These are phyloP conservation scores for Atherix ibis DNA, from an alignment of 2,888 invertebrate species.

Conservation along the genomic window DNA sequence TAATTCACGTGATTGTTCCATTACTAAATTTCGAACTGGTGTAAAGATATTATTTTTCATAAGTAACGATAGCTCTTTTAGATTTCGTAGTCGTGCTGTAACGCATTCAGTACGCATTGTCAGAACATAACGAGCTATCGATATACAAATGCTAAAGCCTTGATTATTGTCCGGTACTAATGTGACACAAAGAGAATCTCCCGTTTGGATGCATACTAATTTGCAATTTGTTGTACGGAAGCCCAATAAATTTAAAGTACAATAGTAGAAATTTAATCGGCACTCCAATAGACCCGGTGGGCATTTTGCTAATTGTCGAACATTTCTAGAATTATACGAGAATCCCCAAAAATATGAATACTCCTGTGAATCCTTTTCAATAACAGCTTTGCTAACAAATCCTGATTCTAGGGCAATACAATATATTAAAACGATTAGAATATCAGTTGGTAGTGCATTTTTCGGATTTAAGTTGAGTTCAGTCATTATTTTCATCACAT, in stretches of 20 bases:
- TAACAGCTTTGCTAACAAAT: conserved; percentile 12
- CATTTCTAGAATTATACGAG: conserved; percentile 14
- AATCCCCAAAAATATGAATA: conserved; percentile 7
- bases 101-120: conserved; percentile 13
- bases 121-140: conserved; percentile 25
- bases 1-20: conserved; percentile 24
- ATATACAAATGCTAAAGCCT: conserved; percentile 23
- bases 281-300: conserved; percentile 4
- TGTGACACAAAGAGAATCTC: conserved; percentile 24
- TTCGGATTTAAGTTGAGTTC: conserved; percentile 4
- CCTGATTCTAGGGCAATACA: conserved; percentile 25
- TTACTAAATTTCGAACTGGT: conserved; percentile 39
- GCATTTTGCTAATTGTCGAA: conserved; percentile 10
- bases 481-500: conserved; percentile 18
- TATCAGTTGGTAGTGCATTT: conserved; percentile 15
- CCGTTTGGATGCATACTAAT: conserved; percentile 20
- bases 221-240: conserved; percentile 9
- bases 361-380: neutral
- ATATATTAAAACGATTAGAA: conserved; percentile 22
- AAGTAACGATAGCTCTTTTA: conserved; percentile 34
- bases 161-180: conserved; percentile 18
- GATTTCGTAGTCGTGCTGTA: conserved; percentile 20
- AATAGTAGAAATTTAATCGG: conserved; percentile 3
- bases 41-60: conserved; percentile 39
- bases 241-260: conserved; percentile 3